Conservation (phyloP, 2,888 invertebrate species). For the Lutraria lutraria region DNA sequence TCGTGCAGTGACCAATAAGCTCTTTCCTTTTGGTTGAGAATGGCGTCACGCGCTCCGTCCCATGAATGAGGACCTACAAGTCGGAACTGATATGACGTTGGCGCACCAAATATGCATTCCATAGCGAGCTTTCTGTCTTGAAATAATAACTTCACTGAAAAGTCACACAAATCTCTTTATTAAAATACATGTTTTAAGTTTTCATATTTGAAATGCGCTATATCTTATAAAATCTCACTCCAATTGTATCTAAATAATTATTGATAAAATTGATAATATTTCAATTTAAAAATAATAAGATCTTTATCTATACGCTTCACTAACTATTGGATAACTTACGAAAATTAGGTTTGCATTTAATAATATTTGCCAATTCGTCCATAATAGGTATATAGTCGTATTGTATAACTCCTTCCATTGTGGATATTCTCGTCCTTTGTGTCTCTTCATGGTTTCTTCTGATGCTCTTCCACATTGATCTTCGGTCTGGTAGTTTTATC, state of each 20-base stretch:
- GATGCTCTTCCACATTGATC: conserved; percentile 31
- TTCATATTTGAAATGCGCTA: too few species aligned
- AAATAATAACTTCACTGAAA: conserved; percentile 76
- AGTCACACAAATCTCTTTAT: too few species aligned
- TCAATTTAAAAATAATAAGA: too few species aligned
- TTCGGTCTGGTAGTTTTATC: conserved; percentile 9
- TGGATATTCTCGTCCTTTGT: conserved; percentile 69
- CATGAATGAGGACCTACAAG: conserved; percentile 87
- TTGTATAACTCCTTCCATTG: conserved; percentile 85
- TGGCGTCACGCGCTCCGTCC: conserved; percentile 87
- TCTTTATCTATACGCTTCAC: too few species aligned
- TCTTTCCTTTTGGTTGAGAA: conserved; percentile 84
- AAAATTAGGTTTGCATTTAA: conserved; percentile 86
- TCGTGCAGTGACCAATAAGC: conserved; percentile 69
- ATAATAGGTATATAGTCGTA: conserved; percentile 85
- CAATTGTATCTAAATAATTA: too few species aligned
- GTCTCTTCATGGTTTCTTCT: conserved; percentile 4
- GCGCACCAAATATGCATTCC: conserved; percentile 82
- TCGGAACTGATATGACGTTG: conserved; percentile 86
- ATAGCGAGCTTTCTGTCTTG: conserved; percentile 80
- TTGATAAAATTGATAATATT: too few species aligned
- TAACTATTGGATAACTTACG: conserved; percentile 63
- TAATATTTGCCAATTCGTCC: conserved; percentile 86
- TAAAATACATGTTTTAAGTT: too few species aligned
- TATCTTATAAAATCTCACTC: too few species aligned